Conservation (phyloP, 2,113 vertebrate species). For the Ursus arctos region DNA sequence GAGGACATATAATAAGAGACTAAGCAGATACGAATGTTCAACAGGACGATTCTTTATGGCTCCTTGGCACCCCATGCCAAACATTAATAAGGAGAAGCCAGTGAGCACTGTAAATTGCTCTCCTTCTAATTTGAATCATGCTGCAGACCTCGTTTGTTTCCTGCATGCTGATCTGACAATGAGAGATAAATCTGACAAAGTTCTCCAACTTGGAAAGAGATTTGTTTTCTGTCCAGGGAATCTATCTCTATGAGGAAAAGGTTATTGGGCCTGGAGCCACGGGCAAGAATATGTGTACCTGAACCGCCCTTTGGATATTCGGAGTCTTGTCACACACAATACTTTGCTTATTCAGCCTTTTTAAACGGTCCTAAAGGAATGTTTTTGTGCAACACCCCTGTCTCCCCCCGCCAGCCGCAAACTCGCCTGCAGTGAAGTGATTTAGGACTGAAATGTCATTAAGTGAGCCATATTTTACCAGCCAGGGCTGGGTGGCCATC, state of each 20-base stretch:
- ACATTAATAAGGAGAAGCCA: slow-evolving; percentile 86
- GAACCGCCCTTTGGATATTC: slow-evolving; percentile 76
- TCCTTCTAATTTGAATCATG: slow-evolving; percentile 85
- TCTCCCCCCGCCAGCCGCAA: not conserved
- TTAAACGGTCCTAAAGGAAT: slow-evolving; percentile 84
- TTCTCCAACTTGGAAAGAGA: slow-evolving; percentile 81
- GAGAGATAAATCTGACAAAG: slow-evolving; percentile 87
- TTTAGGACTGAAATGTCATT: slow-evolving; percentile 86
- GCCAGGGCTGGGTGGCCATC: slow-evolving; percentile 79
- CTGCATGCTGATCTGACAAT: slow-evolving; percentile 83
- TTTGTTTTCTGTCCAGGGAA: slow-evolving; percentile 85
- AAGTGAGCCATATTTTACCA: slow-evolving; percentile 87
- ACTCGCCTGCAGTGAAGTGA: slow-evolving; percentile 82
- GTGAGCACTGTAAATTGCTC: slow-evolving; percentile 84
- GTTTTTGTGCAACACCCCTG: slow-evolving; percentile 81
- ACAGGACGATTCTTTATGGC: slow-evolving; percentile 85
- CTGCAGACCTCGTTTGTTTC: slow-evolving; percentile 86
- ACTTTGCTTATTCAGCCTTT: slow-evolving; percentile 84
- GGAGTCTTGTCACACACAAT: slow-evolving; percentile 74
- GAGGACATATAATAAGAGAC: slow-evolving; percentile 84
- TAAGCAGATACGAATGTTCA: slow-evolving; percentile 87
- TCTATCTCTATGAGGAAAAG: slow-evolving; percentile 75
- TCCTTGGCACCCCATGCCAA: slow-evolving; percentile 86
- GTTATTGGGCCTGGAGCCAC: slow-evolving; percentile 84
- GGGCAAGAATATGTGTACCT: slow-evolving; percentile 76